Percentiles rank a stretch among this genome's conserved stretches.
These are phyloP conservation scores for Uloborus diversus DNA, from an alignment of 1,140 invertebrate genomes.

Conservation along the genomic window DNA sequence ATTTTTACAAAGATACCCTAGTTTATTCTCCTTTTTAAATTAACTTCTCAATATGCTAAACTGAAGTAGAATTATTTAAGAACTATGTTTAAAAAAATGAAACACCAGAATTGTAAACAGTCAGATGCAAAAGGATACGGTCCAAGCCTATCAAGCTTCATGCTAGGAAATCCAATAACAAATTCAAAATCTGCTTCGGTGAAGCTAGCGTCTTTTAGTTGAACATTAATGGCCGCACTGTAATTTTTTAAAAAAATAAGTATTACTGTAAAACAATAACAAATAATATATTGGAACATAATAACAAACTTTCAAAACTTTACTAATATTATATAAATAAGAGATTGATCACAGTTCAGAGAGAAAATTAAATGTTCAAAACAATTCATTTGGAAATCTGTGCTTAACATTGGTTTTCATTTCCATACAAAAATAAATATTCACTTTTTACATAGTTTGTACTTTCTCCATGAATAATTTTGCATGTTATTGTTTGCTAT, in stretches of 20 bases:
- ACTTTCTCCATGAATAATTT: no score
- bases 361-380: background rate
- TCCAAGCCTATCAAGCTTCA: slow-evolving; percentile 86
- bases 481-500: no score
- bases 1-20: no score
- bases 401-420: background rate
- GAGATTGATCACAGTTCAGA: no score
- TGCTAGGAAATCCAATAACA: slow-evolving; percentile 83
- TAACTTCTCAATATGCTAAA: no score
- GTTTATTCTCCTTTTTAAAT: no score
- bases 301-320: background rate
- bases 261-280: background rate
- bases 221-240: slow-evolving; percentile 87
- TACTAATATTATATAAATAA: background rate
- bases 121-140: slow-evolving; percentile 70
- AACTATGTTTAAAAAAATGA: background rate
- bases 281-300: background rate
- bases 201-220: slow-evolving; percentile 88
- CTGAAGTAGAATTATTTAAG: background rate
- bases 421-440: no score
- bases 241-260: slow-evolving; percentile 32
- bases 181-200: slow-evolving; percentile 87
- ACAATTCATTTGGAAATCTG: background rate
- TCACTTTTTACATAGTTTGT: no score
- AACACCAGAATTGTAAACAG: background rate